Base-by-base conservation (phyloP, 2,113 vertebrate species). In the Siniperca chuatsi region DNA sequence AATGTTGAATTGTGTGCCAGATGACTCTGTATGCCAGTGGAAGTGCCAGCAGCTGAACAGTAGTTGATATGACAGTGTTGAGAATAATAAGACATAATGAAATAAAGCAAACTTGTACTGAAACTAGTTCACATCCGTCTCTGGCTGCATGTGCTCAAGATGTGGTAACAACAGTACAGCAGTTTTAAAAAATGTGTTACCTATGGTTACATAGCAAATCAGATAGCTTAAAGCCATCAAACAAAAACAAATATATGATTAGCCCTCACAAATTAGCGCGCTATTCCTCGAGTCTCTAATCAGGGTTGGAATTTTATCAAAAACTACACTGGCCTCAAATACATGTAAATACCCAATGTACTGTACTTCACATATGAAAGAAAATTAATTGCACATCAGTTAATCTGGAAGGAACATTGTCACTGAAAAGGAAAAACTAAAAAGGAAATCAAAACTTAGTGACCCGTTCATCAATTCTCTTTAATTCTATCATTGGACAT, bases 41-140 rank as follows among this genome's bases (percentile, higher is more conserved):
- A 84, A 68, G 83, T 74, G 60, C 52, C 75, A 84, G 65, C 67
- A 76, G 82, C 79, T 55, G 66, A 86, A 69, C 80, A 86, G 86
- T 83, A 90, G 84, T 86, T 52, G 44, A 78, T 83, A 46, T 71
- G 71, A 80, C 83, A 90, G 86, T 77, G 84, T 83, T 46, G 68
- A 87, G 33, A 81, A 78, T 85, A 84, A 78, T 55, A 42, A 89
- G 50, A 85, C n/a, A 12, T 66, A 77, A 65, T 64, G 12, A 67
- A 72, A n/a, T 70, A 78, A 86, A 71, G 67, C 37, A 76, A 90
- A 73, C 40, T 48, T 54, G 15, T 52, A 29, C 54, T 71, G 66
- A 46, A 82, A 83, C 61, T 44, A 78, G 29, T 72, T 79, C 65
- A 82, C 75, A 65, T 77, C 55, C 35, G 40, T 48, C 76, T 55